These are phyloP conservation scores for Julus scanicus DNA, from an alignment of 2,888 invertebrate species.

Conservation along the genomic window DNA sequence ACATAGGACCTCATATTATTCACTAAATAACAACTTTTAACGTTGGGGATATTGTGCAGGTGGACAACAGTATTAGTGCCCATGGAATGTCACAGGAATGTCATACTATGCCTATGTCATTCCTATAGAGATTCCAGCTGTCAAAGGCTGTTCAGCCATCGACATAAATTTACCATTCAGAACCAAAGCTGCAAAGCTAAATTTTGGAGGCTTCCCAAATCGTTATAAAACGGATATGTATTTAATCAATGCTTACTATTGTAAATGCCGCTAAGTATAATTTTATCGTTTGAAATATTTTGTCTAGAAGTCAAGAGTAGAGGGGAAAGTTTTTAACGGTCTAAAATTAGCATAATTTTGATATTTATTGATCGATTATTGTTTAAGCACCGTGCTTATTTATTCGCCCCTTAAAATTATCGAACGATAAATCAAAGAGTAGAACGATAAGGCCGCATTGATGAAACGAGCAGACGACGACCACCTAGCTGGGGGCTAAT, in stretches of 20 bases:
- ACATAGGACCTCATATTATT: too few relatives aligned
- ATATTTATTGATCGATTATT: not conserved
- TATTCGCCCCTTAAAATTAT: not conserved
- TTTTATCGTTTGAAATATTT: not conserved
- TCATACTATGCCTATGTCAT: too few relatives aligned
- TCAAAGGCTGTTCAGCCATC: too few relatives aligned
- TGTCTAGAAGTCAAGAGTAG: not conserved
- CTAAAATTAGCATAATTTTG: not conserved
- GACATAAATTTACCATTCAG: too few relatives aligned
- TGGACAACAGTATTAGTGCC: too few relatives aligned
- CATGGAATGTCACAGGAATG: too few relatives aligned
- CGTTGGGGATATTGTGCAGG: too few relatives aligned
- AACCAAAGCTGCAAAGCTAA: too few relatives aligned
- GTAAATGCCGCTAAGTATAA: not conserved
- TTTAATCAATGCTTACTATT: not conserved
- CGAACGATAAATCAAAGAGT: not conserved
- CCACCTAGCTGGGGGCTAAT: not conserved
- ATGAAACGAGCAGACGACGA: not conserved
- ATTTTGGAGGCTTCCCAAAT: too few relatives aligned
- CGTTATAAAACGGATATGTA: too few relatives aligned
- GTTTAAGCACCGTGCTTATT: not conserved
- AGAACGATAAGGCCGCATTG: not conserved
- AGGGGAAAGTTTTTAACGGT: not conserved
- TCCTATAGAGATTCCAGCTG: too few relatives aligned
- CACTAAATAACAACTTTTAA: too few relatives aligned